Conservation (phyloP, 2,888 invertebrate genomes). For the Ecdyonurus torrentis region DNA sequence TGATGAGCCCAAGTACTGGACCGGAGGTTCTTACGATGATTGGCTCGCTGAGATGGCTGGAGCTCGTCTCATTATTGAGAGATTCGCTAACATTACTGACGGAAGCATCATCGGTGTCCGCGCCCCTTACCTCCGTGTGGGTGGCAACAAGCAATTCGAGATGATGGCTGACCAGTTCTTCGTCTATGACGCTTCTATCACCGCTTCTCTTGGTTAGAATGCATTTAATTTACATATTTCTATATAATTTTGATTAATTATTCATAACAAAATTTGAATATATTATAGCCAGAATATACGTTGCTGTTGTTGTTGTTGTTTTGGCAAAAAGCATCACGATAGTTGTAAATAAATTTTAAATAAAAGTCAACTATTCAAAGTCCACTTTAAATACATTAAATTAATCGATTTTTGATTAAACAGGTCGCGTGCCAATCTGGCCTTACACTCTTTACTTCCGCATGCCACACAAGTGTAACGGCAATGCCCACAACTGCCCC, state of each 20-base stretch:
- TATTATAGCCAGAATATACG: too few species aligned
- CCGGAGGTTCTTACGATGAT: slow-evolving; percentile 69
- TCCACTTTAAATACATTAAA: too few species aligned
- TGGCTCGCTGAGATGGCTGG: slow-evolving; percentile 95
- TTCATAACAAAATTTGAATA: too few species aligned
- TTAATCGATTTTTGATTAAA: background rate
- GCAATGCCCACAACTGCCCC: slow-evolving; percentile 86
- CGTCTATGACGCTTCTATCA: slow-evolving; percentile 87
- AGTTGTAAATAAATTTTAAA: too few species aligned
- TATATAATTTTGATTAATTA: too few species aligned
- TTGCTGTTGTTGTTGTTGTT: too few species aligned
- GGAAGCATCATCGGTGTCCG: slow-evolving; percentile 78
- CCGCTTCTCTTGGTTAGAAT: slow-evolving; percentile 48
- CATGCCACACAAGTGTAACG: slow-evolving; percentile 90
- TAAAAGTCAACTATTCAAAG: too few species aligned
- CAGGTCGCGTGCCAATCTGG: slow-evolving; percentile 77
- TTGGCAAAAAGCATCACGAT: too few species aligned
- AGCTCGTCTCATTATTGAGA: slow-evolving; percentile 65
- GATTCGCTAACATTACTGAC: slow-evolving; percentile 83
- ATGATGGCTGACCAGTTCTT: slow-evolving; percentile 96
- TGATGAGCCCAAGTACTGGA: slow-evolving; percentile 83
- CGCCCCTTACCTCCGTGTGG: slow-evolving; percentile 76
- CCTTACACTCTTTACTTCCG: slow-evolving; percentile 94
- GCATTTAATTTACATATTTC: background rate
- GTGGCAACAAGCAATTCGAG: slow-evolving; percentile 88